Conservation (phyloP, 2,888 invertebrate species). For the Pantelozetes paolii region DNA sequence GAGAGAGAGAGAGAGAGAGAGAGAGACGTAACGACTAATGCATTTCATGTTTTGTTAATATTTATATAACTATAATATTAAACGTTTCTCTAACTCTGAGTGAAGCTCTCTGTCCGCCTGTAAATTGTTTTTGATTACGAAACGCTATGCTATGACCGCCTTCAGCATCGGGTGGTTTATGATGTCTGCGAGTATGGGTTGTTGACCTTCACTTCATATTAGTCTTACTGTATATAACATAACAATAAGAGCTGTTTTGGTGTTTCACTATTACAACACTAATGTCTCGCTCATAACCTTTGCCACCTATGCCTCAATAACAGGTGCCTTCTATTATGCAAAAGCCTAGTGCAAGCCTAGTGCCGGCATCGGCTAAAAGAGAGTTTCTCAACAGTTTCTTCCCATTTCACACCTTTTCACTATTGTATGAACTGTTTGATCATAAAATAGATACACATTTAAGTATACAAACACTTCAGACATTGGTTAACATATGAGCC, state of each 20-base stretch:
- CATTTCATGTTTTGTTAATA: conserved; percentile 12
- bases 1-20: too few species aligned
- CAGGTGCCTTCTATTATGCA: conserved; percentile 28
- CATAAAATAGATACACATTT: conserved; percentile 34
- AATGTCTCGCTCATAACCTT: conserved; percentile 32
- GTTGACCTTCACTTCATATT: conserved; percentile 31
- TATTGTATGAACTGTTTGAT: conserved; percentile 22
- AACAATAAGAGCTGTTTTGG: conserved; percentile 19
- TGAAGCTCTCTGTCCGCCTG: conserved; percentile 18
- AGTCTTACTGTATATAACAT: background rate
- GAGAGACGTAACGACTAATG: too few species aligned
- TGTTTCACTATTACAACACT: conserved; percentile 26
- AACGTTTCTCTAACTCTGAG: too few species aligned
- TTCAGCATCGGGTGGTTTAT: conserved; percentile 33
- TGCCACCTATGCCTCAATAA: conserved; percentile 30
- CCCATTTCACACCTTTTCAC: conserved; percentile 36
- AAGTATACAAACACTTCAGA: conserved; percentile 22
- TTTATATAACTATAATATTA: conserved; percentile 5
- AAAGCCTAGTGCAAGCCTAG: conserved; percentile 22
- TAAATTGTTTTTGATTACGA: conserved; percentile 19
- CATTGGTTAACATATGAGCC: background rate
- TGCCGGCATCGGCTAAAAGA: conserved; percentile 6
- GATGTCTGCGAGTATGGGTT: conserved; percentile 27
- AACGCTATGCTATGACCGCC: conserved; percentile 19
- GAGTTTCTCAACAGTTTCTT: conserved; percentile 19